Conservation (phyloP, 2,113 vertebrate genomes). For the Phrynocephalus versicolor region DNA sequence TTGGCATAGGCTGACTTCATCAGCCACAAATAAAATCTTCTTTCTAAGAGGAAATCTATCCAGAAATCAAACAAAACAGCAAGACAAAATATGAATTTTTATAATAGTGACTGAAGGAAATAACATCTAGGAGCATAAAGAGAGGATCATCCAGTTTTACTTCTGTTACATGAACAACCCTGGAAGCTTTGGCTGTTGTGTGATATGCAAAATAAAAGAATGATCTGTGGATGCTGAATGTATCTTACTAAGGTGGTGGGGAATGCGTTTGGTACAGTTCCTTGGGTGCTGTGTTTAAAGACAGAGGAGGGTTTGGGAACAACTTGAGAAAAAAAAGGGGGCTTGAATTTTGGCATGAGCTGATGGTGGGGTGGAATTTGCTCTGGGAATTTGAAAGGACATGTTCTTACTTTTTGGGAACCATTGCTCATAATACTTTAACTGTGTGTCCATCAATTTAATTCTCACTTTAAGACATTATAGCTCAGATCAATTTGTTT, state of each 20-base stretch:
- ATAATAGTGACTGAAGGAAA: slow-evolving; percentile 57
- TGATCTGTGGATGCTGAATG: background rate
- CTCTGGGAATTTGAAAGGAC: no score
- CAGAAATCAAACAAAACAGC: slow-evolving; percentile 55
- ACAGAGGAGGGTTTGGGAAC: background rate
- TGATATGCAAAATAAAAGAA: background rate
- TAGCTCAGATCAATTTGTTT: background rate
- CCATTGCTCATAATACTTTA: background rate
- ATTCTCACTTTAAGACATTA: background rate
- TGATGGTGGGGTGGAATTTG: background rate
- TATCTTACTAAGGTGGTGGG: background rate
- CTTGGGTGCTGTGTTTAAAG: background rate
- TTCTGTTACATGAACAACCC: background rate
- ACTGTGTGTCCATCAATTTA: background rate
- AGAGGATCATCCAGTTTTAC: background rate
- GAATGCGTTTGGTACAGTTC: background rate
- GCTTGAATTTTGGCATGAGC: background rate
- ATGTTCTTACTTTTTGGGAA: no score
- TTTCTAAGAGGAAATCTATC: slow-evolving; percentile 40
- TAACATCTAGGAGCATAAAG: slow-evolving; percentile 30
- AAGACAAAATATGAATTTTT: slow-evolving; percentile 61
- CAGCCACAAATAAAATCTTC: slow-evolving; percentile 34
- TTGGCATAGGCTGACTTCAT: slow-evolving; percentile 44
- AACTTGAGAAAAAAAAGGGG: background rate
- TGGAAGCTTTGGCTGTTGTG: no score